Evolutionary conservation across 2,113 vertebrate genomes (phyloP), one percentile per base, ranked within the genome.

Genomic region (Nanorana parkeri): DNA sequence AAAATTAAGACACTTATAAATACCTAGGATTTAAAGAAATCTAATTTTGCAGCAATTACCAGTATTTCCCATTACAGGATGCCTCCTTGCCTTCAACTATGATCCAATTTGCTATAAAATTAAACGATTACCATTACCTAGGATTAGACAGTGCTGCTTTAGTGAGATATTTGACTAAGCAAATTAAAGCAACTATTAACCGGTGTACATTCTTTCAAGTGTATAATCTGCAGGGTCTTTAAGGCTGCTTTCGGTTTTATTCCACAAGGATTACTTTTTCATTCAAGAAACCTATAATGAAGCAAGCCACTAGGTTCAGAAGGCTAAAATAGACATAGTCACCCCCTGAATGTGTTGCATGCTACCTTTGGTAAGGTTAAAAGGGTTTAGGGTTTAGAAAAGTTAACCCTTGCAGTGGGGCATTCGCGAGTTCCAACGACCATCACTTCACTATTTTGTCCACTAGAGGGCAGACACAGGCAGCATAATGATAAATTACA

Each of bases 141-240:
- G 24, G 77, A 68, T 68, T 79, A 79, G 54, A 16, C 26, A 79
- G 24, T 29, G 65, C 64, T 23, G 52, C 20, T 54, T 55, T 32
- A 78, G 23, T 17, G 11, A 67, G 61, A 67, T 78, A 55, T 68
- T 58, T 68, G 20, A 24, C 16, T 68, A 79, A 68, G 65, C 77
- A 78, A 61, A 80, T 80, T 80, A 80, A 55, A 32, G 29, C 54
- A 13, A 10, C 32, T 68, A 29, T 80, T 21, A 69, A 69, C 66
- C 78, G 29, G 20, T 7, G 54, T 61, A 68, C 26, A n/a, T 69
- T 16, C 55, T 80, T 52, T 54, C 65, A 55, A 29, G 60, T 66
- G 61, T 74, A 20, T 74, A 36, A 74, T 74, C 71, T n/a, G 24
- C 20, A 58, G 17, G n/a, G n/a, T 19, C 19, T 7, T 29, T 17